Evolutionary conservation across 2,113 vertebrate species (phyloP).

Genomic region (Melierax canorus): DNA sequence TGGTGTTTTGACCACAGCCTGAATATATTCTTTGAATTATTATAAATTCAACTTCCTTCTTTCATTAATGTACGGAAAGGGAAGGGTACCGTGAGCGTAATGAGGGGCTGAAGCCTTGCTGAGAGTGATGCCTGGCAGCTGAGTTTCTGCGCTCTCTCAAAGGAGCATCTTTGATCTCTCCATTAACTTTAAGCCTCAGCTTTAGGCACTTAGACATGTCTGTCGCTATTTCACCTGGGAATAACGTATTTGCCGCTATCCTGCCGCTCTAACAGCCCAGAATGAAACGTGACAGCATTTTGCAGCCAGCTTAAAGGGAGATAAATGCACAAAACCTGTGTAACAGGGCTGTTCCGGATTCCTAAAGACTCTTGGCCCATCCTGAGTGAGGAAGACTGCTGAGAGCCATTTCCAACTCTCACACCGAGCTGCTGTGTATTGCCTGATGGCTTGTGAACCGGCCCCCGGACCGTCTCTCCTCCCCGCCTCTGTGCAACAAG

Average conservation of each 20-base stretch:
- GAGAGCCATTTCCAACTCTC: background rate
- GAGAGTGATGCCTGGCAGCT: background rate
- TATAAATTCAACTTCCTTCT: background rate
- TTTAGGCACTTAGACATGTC: background rate
- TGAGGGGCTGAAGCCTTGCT: background rate
- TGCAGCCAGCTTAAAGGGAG: background rate
- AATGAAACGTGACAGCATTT: background rate
- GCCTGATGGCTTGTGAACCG: background rate
- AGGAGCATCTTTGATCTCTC: background rate
- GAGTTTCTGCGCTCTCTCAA: background rate
- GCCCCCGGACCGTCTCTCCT: background rate
- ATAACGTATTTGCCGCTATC: rapidly evolving
- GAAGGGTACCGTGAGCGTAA: rapidly evolving
- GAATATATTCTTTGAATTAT: background rate
- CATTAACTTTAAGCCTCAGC: background rate
- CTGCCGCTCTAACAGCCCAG: background rate
- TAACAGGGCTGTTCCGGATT: background rate
- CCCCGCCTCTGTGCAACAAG: background rate
- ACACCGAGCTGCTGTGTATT: rapidly evolving
- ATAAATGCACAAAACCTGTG: background rate
- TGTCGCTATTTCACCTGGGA: background rate
- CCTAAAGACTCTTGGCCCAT: background rate
- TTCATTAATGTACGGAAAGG: background rate
- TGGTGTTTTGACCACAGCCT: background rate
- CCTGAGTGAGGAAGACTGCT: background rate